Evolutionary conservation across 2,797 vertebrate genomes (phyloP), one percentile per base, ranked within the genome.

Genomic region (Rachycentron canadum): DNA sequence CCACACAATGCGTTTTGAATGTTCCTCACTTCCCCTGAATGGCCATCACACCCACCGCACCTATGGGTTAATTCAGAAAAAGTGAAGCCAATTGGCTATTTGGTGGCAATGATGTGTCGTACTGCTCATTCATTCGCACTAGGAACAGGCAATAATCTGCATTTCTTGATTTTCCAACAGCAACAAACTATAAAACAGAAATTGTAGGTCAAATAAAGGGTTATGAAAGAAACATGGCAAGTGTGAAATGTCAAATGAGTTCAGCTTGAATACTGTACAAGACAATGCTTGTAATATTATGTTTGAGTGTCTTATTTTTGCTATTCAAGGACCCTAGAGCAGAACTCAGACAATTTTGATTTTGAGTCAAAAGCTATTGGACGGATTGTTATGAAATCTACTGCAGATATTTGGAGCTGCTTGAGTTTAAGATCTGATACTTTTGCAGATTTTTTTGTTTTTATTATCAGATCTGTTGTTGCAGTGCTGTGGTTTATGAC

Each of bases 1-100:
- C 78, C 65, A 60, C 76, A 81, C 83, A 90, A 87, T 91, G 86
- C 85, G 85, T 89, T 88, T 89, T 91, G 81, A 92, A 89, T 88
- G 89, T 84, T 79, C 81, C 81, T 84, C 83, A 68, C 84, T 87
- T 86, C 65, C 84, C 76, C 81, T 55, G 69, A 91, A 91, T 49
- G 70, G 63, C 85, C 84, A 86, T 92, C 90, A 90, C 84, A 82
- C 53, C 81, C 79, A 70, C 81, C 83, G 87, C 82, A 90, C 83
- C 84, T 77, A 84, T 32, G 82, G 90, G 82, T 92, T 90, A 85
- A 90, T 79, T 81, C 74, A 81, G 78, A 86, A 84, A 86, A 78
- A 81, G 84, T 78, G 75, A 66, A 82, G 79, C 86, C 89, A 89
- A 88, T 88, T 86, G 89, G 86, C 90, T 88, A 84, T 90, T 89